A percentile compares a stretch with the other conserved stretches of the same genome.
Evolutionary conservation across 2,113 vertebrate species (phyloP).

Genomic region (Edolisoma coerulescens): DNA sequence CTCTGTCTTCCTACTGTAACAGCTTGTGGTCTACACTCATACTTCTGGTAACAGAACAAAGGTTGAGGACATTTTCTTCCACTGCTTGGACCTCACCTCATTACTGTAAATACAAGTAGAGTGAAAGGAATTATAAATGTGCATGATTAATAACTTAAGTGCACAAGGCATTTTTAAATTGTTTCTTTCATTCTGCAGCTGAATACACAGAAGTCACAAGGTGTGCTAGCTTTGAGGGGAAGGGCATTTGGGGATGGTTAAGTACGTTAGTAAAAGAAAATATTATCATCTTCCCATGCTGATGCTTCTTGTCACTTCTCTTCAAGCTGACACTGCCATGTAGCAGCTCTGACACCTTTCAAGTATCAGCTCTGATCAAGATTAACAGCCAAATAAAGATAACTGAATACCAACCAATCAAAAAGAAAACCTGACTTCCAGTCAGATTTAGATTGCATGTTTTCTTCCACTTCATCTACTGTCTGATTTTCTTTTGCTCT

Average conservation of each 20-base stretch:
- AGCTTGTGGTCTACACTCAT: neutral
- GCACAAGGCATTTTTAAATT: neutral
- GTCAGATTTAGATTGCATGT: neutral
- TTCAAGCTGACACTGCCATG: neutral
- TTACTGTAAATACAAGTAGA: neutral
- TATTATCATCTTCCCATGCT: neutral
- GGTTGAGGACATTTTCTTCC: neutral
- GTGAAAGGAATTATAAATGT: neutral
- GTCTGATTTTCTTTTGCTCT: neutral
- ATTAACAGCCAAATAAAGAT: neutral
- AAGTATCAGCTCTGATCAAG: neutral
- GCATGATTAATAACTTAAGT: neutral
- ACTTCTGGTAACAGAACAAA: neutral
- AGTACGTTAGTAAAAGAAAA: neutral
- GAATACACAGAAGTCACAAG: neutral
- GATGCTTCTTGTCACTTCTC: neutral
- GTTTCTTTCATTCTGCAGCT: neutral
- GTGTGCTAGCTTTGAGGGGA: neutral
- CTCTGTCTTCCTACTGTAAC: neutral
- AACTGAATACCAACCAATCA: neutral
- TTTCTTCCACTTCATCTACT: neutral
- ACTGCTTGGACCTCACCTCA: neutral
- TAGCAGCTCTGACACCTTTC: neutral
- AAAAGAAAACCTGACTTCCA: neutral
- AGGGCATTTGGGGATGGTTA: neutral